Percentiles rank a stretch among this genome's conserved stretches.
These are phyloP conservation scores for Epirrhoe alternata DNA, from an alignment of 2,888 invertebrate species.

Conservation along the genomic window DNA sequence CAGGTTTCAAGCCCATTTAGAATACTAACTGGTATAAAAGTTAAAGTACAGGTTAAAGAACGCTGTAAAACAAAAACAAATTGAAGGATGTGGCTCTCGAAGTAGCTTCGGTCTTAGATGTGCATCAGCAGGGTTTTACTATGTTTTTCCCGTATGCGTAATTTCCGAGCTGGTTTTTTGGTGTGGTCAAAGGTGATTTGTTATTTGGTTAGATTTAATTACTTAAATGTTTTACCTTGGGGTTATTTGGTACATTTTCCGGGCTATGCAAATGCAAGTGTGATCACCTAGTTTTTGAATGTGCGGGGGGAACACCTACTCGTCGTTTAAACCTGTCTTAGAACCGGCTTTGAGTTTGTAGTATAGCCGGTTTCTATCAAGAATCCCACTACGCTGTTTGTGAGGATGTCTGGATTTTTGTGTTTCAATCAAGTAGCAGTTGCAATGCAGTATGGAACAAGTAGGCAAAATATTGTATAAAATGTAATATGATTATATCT, in stretches of 20 bases:
- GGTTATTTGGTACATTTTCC: constrained; percentile 21
- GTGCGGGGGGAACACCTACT: constrained; percentile 23
- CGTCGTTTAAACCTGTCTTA: constrained; percentile 16
- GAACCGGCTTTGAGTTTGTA: constrained; percentile 15
- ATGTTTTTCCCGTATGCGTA: neutral
- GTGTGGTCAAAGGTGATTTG: neutral
- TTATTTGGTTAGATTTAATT: too few species aligned
- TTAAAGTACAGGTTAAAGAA: too few species aligned
- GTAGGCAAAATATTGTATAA: neutral
- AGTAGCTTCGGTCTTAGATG: too few species aligned
- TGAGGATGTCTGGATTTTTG: neutral
- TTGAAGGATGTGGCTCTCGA: too few species aligned
- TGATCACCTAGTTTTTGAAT: constrained; percentile 1
- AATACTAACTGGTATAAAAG: too few species aligned
- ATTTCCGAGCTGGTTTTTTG: neutral
- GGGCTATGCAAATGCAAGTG: constrained; percentile 6
- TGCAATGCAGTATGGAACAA: neutral
- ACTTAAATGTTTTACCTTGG: constrained; percentile 1
- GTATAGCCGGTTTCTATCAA: neutral
- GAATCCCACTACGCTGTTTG: neutral
- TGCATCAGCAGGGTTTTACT: too few species aligned
- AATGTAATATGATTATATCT: neutral
- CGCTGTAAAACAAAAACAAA: too few species aligned
- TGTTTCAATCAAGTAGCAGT: neutral
- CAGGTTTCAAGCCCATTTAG: too few species aligned